Conservation (phyloP, 2,888 invertebrate species). For the Stenichneumon culpator region DNA sequence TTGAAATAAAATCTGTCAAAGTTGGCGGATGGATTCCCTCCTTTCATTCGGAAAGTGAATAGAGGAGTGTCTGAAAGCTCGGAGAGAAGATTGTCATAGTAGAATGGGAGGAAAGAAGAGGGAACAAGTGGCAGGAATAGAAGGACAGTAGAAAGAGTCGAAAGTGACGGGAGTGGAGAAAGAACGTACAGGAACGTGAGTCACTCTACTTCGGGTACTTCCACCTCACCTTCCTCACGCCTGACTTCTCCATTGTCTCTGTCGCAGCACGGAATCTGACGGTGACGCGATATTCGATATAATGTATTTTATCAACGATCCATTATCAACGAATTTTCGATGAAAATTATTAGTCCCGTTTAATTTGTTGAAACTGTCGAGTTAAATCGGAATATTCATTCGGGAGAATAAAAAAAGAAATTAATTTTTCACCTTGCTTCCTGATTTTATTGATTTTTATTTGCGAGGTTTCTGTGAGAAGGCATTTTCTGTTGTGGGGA, state of each 20-base stretch:
- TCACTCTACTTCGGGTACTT: background rate
- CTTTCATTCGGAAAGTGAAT: slow-evolving; percentile 27
- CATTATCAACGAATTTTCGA: no score
- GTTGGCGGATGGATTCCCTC: slow-evolving; percentile 45
- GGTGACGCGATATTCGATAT: background rate
- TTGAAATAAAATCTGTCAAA: slow-evolving; percentile 58
- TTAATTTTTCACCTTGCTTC: background rate
- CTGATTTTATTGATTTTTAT: background rate
- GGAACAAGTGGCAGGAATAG: background rate
- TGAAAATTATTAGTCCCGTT: no score
- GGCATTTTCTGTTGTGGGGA: no score
- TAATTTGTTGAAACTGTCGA: no score
- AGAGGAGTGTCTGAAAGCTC: slow-evolving; percentile 22
- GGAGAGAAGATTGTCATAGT: slow-evolving; percentile 30
- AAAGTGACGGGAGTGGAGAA: slow-evolving; percentile 28
- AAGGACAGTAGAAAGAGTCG: slow-evolving; percentile 10
- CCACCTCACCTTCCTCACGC: background rate
- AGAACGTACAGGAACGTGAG: slow-evolving; percentile 19
- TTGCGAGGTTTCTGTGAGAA: background rate
- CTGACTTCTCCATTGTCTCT: background rate
- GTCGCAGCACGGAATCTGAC: background rate
- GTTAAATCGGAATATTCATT: no score
- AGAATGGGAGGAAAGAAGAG: slow-evolving; percentile 17
- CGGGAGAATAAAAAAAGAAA: no score
- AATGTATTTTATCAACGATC: background rate